Evolutionary conservation across 2,888 invertebrate species (phyloP), one percentile per base, ranked within the genome.

Genomic region (Amphipoea oculea): DNA sequence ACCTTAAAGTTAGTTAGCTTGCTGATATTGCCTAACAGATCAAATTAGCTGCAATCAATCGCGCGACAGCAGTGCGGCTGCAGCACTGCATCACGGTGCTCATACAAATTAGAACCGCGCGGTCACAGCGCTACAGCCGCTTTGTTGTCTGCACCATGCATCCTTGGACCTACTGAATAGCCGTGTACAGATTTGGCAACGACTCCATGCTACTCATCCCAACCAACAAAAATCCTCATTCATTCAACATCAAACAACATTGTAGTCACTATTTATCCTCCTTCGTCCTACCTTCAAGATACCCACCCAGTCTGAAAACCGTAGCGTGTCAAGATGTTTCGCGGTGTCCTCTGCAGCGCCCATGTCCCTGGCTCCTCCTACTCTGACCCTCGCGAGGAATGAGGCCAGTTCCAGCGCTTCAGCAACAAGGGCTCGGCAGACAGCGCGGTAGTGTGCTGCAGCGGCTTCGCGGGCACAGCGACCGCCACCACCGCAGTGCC

Each of bases 301-400:
- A 96, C 98, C 96, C 96, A 99, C 99, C 99, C 99, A 99, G 96
- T 99, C 99, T 87, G 98, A 98, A 94, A 99, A 98, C 94, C 98
- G 98, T 91, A 99, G 97, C 91, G 98, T 98, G 91, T 98, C 98
- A 75, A 99, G 97, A 90, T 98, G 98, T 79, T 97, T 97, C 89
- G 98, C 97, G 75, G 98, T 97, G 92, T 98, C 98, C 89, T 98
- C 97, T 70, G 98, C 97, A 3, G 97, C 97, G 90, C 97, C 97
- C 90, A 98, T 95, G 92, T 97, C 97, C 82, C 98, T 97, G 72
- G 98, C 98, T 90, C 98, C 98, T 74, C 94, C 95, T 60, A 96
- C 96, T 36, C 98, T 97, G 78, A 99, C 99, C 95, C 98, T 98
- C 92, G 99, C 98, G 89, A 99, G 97, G 97, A 99, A 99, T 84